Base-by-base conservation (phyloP, 2,888 invertebrate genomes). In the Tetrapedia diversipes region DNA sequence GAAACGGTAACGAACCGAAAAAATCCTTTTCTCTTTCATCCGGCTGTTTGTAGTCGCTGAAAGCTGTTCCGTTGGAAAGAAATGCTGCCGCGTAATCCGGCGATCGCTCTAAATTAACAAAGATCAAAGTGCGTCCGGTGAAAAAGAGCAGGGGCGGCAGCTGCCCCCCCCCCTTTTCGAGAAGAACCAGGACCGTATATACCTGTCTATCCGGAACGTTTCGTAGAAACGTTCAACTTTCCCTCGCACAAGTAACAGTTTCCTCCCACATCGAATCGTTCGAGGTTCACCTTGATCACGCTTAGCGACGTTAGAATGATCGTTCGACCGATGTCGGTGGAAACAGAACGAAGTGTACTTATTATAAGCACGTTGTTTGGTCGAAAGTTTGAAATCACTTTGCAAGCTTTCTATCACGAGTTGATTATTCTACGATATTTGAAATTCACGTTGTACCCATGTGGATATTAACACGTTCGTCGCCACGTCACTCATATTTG, bases 61-160 rank as follows among this genome's bases (percentile, higher is more conserved):
- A 45, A 60, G 41, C 51, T 51, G n/a, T 32, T 59, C 60, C n/a
- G 24, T 6, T 11, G 32, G 29, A 49, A 41, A 60, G 41, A 63
- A 32, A 43, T 16, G 61, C 10, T 61, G 32, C 32, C 56, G 11
- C 49, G 65, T 32, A 24, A 69, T 60, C 2, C 41, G 10, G 8
- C 41, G 69, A 39, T 11, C 19, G 57, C 24, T 64, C 51, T 37
- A 64, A 64, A 57, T 64, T 51, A 74, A 56, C 57, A 63, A 53
- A 74, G 74, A 74, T 74, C 75, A 74, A 74, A 74, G 75, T 73
- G n/a, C n/a, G 24, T 37, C 39, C 39, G 53, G 24, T 59, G 74
- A 74, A 53, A 64, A 64, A 64, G 51, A 74, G 27, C 74, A 74
- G 74, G 29, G 32, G 24, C 14, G 19, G 47, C n/a, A 14, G 45